Conservation (phyloP, 2,797 vertebrate species). For the Pantherophis alleghaniensis region DNA sequence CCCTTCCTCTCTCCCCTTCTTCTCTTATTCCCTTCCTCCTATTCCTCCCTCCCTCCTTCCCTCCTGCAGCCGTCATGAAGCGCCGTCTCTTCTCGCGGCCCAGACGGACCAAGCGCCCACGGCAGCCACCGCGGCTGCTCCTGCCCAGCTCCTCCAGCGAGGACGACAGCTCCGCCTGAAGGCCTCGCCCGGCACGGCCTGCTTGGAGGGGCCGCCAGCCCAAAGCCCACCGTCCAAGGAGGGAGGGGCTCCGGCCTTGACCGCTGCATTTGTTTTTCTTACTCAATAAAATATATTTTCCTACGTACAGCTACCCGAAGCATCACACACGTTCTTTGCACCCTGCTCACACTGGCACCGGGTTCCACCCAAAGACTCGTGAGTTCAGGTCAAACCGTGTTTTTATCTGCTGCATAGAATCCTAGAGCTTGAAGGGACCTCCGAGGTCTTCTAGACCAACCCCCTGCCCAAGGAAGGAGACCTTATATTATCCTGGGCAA, state of each 20-base stretch:
- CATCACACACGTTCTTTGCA: background rate
- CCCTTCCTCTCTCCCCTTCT: too few species aligned
- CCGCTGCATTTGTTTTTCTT: background rate
- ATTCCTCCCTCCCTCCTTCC: too few species aligned
- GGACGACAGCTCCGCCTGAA: constrained; percentile 27
- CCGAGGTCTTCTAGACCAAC: background rate
- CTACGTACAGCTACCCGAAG: background rate
- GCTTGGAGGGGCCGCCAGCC: background rate
- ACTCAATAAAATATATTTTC: constrained; percentile 17
- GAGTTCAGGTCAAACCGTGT: background rate
- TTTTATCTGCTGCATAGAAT: background rate
- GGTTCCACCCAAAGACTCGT: background rate
- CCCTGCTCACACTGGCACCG: background rate
- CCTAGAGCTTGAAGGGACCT: background rate
- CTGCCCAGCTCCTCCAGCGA: constrained; percentile 48
- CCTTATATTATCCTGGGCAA: too few species aligned
- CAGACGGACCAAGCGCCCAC: constrained; percentile 50
- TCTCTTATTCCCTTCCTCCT: too few species aligned
- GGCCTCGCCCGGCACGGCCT: too few species aligned
- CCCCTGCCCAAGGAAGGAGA: background rate
- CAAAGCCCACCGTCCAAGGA: background rate
- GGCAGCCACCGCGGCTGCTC: constrained; percentile 41
- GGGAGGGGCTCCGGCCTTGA: background rate
- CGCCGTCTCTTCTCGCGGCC: constrained; percentile 54
- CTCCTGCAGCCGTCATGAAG: constrained; percentile 61